phyloP scores from a whole-genome alignment of 2,113 vertebrate species.

The Cephalopholis sonnerati region DNA sequence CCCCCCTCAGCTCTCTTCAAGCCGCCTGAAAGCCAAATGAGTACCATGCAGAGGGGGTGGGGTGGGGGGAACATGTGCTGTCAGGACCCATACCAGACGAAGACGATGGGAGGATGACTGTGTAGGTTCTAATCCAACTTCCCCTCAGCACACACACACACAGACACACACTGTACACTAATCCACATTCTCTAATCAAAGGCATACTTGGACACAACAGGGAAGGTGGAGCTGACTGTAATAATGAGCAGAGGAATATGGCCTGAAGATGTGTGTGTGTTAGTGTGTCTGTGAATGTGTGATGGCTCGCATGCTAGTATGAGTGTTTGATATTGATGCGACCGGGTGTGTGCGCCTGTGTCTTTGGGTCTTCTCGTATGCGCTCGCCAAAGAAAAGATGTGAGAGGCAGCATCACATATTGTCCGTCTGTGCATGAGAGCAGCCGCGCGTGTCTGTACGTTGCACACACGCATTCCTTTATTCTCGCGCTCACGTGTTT shows the following conservation, averaged over 20 bases:
- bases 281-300: background rate
- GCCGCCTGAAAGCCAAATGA: slow-evolving; percentile 72
- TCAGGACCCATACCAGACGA: slow-evolving; percentile 33
- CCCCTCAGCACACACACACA: slow-evolving; percentile 20
- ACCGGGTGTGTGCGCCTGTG: slow-evolving; percentile 9
- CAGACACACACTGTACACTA: slow-evolving; percentile 2
- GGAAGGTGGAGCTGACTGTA: slow-evolving; percentile 43
- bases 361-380: background rate
- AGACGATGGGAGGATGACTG: slow-evolving; percentile 52
- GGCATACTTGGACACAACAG: slow-evolving; percentile 59
- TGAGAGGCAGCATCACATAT: background rate
- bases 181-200: slow-evolving; percentile 67
- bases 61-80: slow-evolving; percentile 62
- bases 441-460: slow-evolving; percentile 3
- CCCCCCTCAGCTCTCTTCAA: slow-evolving; percentile 44
- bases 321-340: slow-evolving; percentile 31
- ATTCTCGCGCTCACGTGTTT: slow-evolving; percentile 34
- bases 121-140: slow-evolving; percentile 57
- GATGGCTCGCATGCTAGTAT: slow-evolving; percentile 8
- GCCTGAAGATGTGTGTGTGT: slow-evolving; percentile 44
- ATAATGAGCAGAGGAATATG: slow-evolving; percentile 57
- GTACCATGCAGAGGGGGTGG: slow-evolving; percentile 57
- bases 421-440: background rate
- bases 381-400: background rate
- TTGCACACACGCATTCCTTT: slow-evolving; percentile 36